Conservation (phyloP, 64 coral and sea anemone species). For the Actinia equina region DNA sequence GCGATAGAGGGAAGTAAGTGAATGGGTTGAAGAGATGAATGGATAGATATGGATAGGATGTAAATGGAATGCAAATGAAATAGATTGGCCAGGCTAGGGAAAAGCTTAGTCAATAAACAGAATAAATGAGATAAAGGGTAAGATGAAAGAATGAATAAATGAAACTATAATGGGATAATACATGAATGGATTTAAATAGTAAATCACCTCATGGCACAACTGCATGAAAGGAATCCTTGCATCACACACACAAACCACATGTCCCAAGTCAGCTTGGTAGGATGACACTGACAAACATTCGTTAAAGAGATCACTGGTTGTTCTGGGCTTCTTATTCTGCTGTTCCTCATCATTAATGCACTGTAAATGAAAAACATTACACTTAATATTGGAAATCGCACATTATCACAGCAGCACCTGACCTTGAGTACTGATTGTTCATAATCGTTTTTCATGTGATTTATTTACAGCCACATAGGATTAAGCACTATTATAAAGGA, state of each 20-base stretch:
- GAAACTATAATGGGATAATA: neutral
- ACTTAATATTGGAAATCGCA: neutral
- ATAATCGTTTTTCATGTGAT: too few relatives aligned
- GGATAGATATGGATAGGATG: too few relatives aligned
- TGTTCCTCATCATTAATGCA: neutral
- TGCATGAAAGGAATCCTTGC: constrained; percentile 79
- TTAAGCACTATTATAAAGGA: neutral
- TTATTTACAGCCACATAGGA: too few relatives aligned
- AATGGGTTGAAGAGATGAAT: too few relatives aligned
- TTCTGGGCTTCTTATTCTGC: constrained; percentile 37
- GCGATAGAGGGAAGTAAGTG: too few relatives aligned
- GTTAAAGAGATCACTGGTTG: constrained; percentile 47
- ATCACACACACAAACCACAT: constrained; percentile 61
- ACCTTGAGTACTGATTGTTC: too few relatives aligned
- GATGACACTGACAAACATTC: constrained; percentile 41
- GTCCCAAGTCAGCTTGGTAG: constrained; percentile 48
- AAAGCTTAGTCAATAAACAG: neutral
- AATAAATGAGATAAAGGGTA: too few relatives aligned
- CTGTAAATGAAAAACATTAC: neutral
- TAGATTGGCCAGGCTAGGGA: neutral
- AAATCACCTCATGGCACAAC: constrained; percentile 70
- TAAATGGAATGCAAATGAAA: too few relatives aligned
- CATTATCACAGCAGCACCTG: too few relatives aligned
- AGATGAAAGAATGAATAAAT: neutral
- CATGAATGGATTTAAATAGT: neutral